Percentiles rank a stretch among this genome's conserved stretches.
These are phyloP conservation scores for Neosilurus hyrtlii DNA, from an alignment of 2,797 vertebrate genomes.

Conservation along the genomic window DNA sequence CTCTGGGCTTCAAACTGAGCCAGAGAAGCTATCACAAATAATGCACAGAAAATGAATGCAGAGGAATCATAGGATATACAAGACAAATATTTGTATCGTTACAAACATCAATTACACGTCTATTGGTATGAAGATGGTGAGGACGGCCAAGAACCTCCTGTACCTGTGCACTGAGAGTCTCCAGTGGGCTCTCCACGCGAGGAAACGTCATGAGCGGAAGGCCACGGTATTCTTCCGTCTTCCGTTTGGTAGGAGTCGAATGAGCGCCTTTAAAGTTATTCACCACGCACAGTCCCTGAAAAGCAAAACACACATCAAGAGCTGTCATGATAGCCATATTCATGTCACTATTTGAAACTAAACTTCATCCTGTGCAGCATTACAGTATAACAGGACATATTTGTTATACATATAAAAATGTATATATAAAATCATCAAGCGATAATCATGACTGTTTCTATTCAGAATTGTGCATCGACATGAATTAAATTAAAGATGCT, in stretches of 20 bases:
- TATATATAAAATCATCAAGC: not conserved
- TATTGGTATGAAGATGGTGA: not conserved
- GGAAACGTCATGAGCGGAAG: conserved; percentile 96
- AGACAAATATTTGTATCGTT: not conserved
- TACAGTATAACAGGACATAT: not conserved
- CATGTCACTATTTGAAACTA: not conserved
- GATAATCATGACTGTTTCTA: not conserved
- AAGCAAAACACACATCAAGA: not conserved
- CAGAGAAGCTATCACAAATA: not conserved
- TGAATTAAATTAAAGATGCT: no score
- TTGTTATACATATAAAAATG: no score
- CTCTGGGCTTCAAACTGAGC: not conserved
- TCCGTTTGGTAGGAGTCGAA: conserved; percentile 80
- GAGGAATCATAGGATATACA: not conserved
- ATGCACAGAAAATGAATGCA: not conserved
- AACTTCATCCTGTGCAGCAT: not conserved
- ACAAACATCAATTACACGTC: not conserved
- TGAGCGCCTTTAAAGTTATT: conserved; percentile 95
- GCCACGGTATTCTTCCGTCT: conserved; percentile 88
- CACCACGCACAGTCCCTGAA: conserved; percentile 92
- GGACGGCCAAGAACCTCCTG: not conserved
- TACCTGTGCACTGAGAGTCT: conserved; percentile 98
- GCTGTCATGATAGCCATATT: not conserved
- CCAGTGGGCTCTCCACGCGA: conserved; percentile 94
- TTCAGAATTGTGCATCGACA: no score